Base-by-base conservation (phyloP, 2,797 vertebrate genomes). In the Labeo calbasu region DNA sequence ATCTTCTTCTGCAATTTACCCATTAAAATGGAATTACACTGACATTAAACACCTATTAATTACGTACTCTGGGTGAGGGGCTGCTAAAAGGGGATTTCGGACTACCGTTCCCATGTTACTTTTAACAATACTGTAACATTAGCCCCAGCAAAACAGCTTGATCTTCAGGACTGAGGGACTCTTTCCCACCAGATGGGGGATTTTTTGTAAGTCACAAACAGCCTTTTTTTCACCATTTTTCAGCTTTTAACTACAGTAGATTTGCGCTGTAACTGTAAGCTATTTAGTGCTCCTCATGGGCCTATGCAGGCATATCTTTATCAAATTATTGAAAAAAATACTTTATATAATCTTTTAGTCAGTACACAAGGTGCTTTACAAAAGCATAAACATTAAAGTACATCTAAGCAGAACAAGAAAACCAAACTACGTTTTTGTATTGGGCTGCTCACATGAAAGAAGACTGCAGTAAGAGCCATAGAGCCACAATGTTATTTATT, bases 161-260 rank as follows among this genome's bases (percentile, higher is more conserved):
- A 81, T 72, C 85, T 82, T 86, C 75, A 79, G 88, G 63, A 1
- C 76, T 25, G 66, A 83, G 32, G 11, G 32, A 59, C 79, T 36
- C 71, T 82, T 85, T 85, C 81, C 83, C 87, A 85, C 87, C 75
- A 84, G 72, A 68, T 48, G 63, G 59, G 63, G 59, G 85, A 81
- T 86, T 89, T 32, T 89, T 66, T 85, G 78, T n/a, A 25, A 43
- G 23, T 57, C 40, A 88, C 84, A 90, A 88, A 89, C 55, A 55
- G 40, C 51, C 69, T 84, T 71, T 86, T 68, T 65, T 90, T 85
- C 83, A 66, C n/a, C n/a, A 61, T 43, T 8, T 40, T 40, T 40
- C 40, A 8, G 8, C 46, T 78, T 32, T 66, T 4, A 51, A 70
- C 50, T 23, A 80, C 68, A 85, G 72, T 53, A 80, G 43, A 70